Percentiles rank a stretch among this genome's conserved stretches.
phyloP scores from a whole-genome alignment of 1,140 invertebrate species.

The Heliconius hewitsoni region DNA sequence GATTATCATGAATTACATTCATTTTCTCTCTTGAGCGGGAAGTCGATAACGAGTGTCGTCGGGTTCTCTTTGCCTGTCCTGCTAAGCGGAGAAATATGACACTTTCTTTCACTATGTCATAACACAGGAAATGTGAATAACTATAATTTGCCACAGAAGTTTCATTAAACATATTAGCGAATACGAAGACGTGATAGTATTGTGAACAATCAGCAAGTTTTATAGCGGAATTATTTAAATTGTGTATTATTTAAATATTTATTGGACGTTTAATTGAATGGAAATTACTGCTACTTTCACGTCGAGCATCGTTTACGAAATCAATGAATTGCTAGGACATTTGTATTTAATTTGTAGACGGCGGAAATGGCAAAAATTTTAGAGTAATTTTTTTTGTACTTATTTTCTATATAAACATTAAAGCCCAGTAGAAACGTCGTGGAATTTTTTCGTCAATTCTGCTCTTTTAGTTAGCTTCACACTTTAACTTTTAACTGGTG shows the following conservation, averaged over 20 bases:
- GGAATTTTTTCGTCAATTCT: too few species aligned
- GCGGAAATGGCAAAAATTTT: background rate
- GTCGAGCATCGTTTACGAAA: background rate
- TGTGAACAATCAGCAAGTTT: background rate
- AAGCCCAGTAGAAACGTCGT: too few species aligned
- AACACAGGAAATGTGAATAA: background rate
- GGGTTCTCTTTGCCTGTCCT: too few species aligned
- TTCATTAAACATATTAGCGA: background rate
- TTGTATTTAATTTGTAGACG: background rate
- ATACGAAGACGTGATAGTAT: background rate
- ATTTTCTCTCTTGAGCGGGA: background rate
- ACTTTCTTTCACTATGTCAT: background rate
- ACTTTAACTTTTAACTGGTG: too few species aligned
- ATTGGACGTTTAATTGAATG: slow-evolving; percentile 12
- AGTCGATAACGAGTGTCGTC: background rate
- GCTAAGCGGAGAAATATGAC: too few species aligned
- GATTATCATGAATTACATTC: too few species aligned
- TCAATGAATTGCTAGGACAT: background rate
- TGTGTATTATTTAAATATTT: slow-evolving; percentile 8
- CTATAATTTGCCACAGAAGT: background rate
- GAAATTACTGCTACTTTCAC: slow-evolving; percentile 3
- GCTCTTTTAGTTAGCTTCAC: too few species aligned
- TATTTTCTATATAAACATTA: too few species aligned
- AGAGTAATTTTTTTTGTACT: too few species aligned
- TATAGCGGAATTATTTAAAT: slow-evolving; percentile 10